phyloP scores from a whole-genome alignment of 2,888 invertebrate species.

The Embidobia sp. region DNA sequence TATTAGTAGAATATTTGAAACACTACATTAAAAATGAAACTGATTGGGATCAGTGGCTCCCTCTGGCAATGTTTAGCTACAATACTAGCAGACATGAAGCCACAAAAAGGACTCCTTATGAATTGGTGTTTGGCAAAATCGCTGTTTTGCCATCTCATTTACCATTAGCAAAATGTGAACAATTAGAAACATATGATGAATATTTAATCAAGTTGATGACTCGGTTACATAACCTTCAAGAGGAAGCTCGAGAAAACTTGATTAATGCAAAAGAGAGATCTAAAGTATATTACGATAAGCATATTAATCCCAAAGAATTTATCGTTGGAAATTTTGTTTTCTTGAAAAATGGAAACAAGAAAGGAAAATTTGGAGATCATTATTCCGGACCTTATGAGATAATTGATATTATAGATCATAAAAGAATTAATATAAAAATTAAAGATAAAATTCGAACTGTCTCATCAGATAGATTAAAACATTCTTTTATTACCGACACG shows the following conservation, averaged over 20 bases:
- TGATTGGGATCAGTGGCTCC: background rate
- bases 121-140: background rate
- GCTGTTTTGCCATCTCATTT: background rate
- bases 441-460: too few relatives aligned
- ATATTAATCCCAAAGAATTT: too few relatives aligned
- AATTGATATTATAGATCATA: too few relatives aligned
- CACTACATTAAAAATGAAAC: background rate
- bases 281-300: too few relatives aligned
- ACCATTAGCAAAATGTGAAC: background rate
- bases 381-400: too few relatives aligned
- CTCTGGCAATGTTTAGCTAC: background rate
- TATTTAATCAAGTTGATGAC: background rate
- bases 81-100: background rate
- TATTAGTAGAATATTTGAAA: conserved; percentile 3
- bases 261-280: background rate
- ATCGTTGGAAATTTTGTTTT: too few relatives aligned
- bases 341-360: too few relatives aligned
- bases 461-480: too few relatives aligned
- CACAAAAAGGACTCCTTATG: background rate
- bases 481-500: too few relatives aligned
- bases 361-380: too few relatives aligned
- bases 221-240: background rate
- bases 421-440: too few relatives aligned
- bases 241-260: background rate
- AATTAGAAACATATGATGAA: background rate